A percentile compares a stretch with the other conserved stretches of the same genome.
Conservation (phyloP, 2,888 invertebrate species). For the Heliconius sara region DNA sequence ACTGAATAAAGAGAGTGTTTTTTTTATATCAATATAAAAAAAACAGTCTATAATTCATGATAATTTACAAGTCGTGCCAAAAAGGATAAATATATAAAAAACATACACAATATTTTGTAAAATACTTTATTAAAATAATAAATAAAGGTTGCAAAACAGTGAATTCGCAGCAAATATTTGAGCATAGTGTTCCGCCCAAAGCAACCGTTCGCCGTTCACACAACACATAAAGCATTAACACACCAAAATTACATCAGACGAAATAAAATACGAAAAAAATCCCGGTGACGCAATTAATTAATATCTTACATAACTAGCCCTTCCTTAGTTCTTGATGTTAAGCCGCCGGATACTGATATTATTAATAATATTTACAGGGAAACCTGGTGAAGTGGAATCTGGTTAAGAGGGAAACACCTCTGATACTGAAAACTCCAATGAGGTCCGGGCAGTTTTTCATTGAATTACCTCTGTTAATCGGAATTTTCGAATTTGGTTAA, state of each 20-base stretch:
- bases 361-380: background rate
- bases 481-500: too few species aligned
- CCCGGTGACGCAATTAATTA: constrained; percentile 20
- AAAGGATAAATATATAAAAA: background rate
- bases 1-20: too few species aligned
- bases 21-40: too few species aligned
- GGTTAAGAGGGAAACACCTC: too few species aligned
- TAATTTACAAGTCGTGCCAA: background rate
- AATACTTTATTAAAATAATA: constrained; percentile 82
- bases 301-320: constrained; percentile 21
- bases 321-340: background rate
- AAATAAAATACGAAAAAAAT: background rate
- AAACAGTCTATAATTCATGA: too few species aligned
- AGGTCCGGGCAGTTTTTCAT: too few species aligned
- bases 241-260: constrained; percentile 55
- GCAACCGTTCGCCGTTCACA: constrained; percentile 56
- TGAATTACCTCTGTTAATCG: too few species aligned
- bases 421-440: too few species aligned
- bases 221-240: constrained; percentile 58
- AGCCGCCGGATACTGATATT: background rate
- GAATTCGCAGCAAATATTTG: constrained; percentile 67
- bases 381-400: too few species aligned
- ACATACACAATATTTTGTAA: constrained; percentile 59
- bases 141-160: constrained; percentile 79
- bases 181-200: constrained; percentile 56